A percentile compares a stretch with the other conserved stretches of the same genome.
Conservation (phyloP, 2,797 vertebrate species). For the Schizopygopsis malacanthus region DNA sequence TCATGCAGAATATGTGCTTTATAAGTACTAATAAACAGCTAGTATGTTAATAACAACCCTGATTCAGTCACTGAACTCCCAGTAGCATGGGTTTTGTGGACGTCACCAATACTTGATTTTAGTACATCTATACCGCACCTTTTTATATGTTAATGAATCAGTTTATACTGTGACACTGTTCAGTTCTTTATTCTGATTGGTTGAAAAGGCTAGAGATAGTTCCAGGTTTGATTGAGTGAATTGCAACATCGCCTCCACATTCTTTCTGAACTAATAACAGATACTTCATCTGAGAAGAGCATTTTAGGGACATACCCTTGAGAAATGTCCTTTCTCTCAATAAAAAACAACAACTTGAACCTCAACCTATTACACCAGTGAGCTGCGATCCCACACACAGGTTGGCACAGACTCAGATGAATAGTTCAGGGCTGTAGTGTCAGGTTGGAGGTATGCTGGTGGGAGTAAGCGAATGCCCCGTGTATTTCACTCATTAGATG, state of each 20-base stretch:
- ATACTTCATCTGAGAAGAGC: neutral
- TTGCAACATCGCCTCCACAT: neutral
- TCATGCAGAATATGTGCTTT: no score
- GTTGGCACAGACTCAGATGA: constrained; percentile 63
- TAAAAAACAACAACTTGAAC: constrained; percentile 38
- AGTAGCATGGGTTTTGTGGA: neutral
- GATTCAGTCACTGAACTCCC: neutral
- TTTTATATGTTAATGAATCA: neutral
- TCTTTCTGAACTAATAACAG: constrained; percentile 4
- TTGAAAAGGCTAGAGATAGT: neutral
- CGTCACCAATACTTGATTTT: constrained; percentile 41
- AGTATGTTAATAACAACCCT: neutral
- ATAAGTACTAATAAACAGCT: no score
- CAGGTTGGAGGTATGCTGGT: constrained; percentile 69
- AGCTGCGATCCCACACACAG: constrained; percentile 52
- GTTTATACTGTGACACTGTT: neutral
- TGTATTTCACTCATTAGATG: constrained; percentile 62
- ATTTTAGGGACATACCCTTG: constrained; percentile 30
- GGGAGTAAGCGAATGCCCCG: constrained; percentile 65
- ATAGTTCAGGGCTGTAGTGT: constrained; percentile 62
- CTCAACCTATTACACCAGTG: constrained; percentile 54
- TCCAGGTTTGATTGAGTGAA: neutral
- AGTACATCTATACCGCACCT: neutral
- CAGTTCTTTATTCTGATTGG: neutral
- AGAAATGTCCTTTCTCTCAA: constrained; percentile 48